Base-by-base conservation (phyloP, 92 coral and sea anemone genomes). In the Nematostella vectensis region DNA sequence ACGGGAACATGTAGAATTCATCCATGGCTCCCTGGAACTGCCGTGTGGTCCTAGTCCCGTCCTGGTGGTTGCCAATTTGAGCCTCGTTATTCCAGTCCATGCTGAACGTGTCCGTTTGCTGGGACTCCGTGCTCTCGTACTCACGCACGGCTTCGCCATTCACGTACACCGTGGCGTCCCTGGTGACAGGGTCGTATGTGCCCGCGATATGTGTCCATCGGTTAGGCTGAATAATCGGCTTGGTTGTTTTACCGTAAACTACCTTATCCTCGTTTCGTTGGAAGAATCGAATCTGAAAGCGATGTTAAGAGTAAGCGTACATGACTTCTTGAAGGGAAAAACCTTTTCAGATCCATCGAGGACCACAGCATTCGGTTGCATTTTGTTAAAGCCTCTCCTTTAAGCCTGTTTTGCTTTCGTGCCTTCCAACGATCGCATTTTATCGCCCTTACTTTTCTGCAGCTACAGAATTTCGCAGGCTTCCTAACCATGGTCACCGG, bases 1-100 rank as follows among this genome's bases (percentile, higher is more conserved):
- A 85, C 1, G 95, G 95, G 81, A 85, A 85, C 36, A 85, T 80
- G 26, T 85, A 85, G 70, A 85, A 85, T 74, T 85, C 95, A 50
- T 85, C 95, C 64, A 85, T 55, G 17, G 88, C 80, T 42, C 95
- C 95, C 58, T 73, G 69, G 40, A 85, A 58, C 53, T 85, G 82
- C 10, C 83, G 67, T 20, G 59, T 54, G 6, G 70, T 45, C n/a
- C 77, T 63, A 50, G 74, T 61, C 31, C 72, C 62, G 29, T 63
- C 70, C 40, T 50, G 65, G 42, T 74, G 78, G 23, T 77, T 37
- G 23, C 95, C 95, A n/a, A 85, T 80, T 21, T 70, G 83, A 3
- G 72, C 95, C 30, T 55, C 78, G 42, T 75, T 61, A 57, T 71
- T 61, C 95, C 95, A 85, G 62, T 85, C 95, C 0, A 88, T 80